A percentile compares a stretch with the other conserved stretches of the same genome.
phyloP scores from a whole-genome alignment of 2,113 vertebrate species.

The Tragelaphus scriptus region DNA sequence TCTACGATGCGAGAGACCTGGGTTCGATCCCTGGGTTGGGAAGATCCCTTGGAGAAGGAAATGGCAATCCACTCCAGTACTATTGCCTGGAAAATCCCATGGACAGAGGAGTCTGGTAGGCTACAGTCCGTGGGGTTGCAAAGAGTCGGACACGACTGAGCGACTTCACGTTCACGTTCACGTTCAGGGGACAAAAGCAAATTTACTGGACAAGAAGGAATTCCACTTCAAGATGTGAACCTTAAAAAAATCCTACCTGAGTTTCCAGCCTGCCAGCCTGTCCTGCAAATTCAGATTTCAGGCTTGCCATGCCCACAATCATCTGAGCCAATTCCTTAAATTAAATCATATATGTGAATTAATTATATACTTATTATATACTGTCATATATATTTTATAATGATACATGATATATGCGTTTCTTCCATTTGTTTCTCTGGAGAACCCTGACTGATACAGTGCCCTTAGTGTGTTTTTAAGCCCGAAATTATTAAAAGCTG shows the following conservation, averaged over 20 bases:
- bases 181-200: neutral
- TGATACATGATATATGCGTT: neutral
- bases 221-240: neutral
- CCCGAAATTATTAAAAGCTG: neutral
- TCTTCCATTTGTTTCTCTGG: neutral
- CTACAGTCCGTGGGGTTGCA: no score
- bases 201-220: neutral
- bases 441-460: neutral
- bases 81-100: no score
- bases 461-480: neutral
- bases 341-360: neutral
- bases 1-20: no score
- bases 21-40: no score
- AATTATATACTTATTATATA: neutral
- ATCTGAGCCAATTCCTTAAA: slow-evolving; percentile 4
- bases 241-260: neutral
- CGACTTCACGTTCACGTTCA: no score
- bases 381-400: neutral
- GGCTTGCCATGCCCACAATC: neutral
- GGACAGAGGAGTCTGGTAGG: no score
- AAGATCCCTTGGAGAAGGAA: no score
- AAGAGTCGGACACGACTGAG: no score
- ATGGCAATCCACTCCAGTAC: no score
- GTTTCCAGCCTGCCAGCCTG: neutral
- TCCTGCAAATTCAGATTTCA: neutral